Evolutionary conservation across 2,888 invertebrate species (phyloP).

Genomic region (Tryphoninae sp.): DNA sequence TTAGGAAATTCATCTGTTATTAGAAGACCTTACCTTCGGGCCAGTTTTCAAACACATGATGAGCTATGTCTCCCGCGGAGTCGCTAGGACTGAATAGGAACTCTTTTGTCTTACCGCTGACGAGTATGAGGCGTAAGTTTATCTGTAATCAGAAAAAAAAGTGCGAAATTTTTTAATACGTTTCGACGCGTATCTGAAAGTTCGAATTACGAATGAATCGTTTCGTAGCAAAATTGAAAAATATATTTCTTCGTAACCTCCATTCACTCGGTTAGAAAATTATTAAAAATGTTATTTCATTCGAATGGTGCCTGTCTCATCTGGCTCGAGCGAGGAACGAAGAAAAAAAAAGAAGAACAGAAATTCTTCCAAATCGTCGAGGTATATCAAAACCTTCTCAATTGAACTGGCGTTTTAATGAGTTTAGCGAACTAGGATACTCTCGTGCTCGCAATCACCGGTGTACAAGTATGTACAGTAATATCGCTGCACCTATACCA

Average conservation of each 20-base stretch:
- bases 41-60: slow-evolving; percentile 99
- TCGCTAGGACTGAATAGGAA: slow-evolving; percentile 98
- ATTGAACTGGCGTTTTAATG: slow-evolving; percentile 49
- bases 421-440: slow-evolving; percentile 50
- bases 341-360: not conserved
- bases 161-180: slow-evolving; percentile 27
- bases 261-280: not conserved
- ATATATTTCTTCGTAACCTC: not conserved
- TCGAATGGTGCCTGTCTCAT: slow-evolving; percentile 5
- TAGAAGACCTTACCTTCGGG: slow-evolving; percentile 90
- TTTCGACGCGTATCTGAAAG: not conserved
- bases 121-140: slow-evolving; percentile 98
- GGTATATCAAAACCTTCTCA: slow-evolving; percentile 21
- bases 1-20: not conserved
- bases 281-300: slow-evolving; percentile 1
- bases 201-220: not conserved
- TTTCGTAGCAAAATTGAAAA: not conserved
- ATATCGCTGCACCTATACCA: slow-evolving; percentile 3
- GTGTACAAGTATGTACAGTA: slow-evolving; percentile 18
- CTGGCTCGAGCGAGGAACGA: not conserved
- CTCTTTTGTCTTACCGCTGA: slow-evolving; percentile 99
- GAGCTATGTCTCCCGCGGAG: slow-evolving; percentile 99
- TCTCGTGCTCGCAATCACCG: slow-evolving; percentile 41
- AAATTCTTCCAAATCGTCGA: slow-evolving; percentile 6
- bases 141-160: slow-evolving; percentile 88